Base-by-base conservation (phyloP, 2,113 vertebrate genomes). In the Eleginops maclovinus region DNA sequence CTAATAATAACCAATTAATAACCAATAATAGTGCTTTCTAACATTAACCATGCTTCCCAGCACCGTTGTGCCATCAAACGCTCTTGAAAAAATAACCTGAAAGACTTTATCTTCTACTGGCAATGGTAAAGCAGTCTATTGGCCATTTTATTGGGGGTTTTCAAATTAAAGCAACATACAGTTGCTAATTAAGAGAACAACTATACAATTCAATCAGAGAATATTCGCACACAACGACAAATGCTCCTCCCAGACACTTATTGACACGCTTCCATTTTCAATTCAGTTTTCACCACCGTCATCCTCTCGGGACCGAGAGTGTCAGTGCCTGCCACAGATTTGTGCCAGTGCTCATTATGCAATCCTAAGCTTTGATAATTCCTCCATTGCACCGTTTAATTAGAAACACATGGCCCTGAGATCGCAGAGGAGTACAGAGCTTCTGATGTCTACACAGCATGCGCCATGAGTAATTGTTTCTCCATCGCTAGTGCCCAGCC, bases 381-480 rank as follows among this genome's bases (percentile, higher is more conserved):
- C 87, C 83, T 86, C 79, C 85, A 72, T 72, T 80, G 84, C 88
- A 86, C 78, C 74, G 44, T 90, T 88, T 90, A 90, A 92, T 91
- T 88, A 83, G 86, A 85, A 93, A 87, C 92, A 91, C 91, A 92
- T 92, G 92, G 83, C 77, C 82, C 59, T 40, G 59, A 76, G 86
- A 88, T 89, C 74, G 86, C 88, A 81, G 77, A 85, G 86, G 80
- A 87, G 76, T 44, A 77, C 85, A 72, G 83, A 62, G 86, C 87
- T 72, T 78, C 84, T 85, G 87, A 85, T 86, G 87, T 90, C 87
- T 65, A 84, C 68, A 83, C 89, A 88, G 89, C 84, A 87, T 76
- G 89, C 59, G 66, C 77, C 83, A 84, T 89, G 88, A 92, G 87
- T 90, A 91, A 93, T 92, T 90, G 92, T 91, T 90, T 91, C 88